phyloP scores from a whole-genome alignment of 2,113 vertebrate species.

The Phrynocephalus versicolor region DNA sequence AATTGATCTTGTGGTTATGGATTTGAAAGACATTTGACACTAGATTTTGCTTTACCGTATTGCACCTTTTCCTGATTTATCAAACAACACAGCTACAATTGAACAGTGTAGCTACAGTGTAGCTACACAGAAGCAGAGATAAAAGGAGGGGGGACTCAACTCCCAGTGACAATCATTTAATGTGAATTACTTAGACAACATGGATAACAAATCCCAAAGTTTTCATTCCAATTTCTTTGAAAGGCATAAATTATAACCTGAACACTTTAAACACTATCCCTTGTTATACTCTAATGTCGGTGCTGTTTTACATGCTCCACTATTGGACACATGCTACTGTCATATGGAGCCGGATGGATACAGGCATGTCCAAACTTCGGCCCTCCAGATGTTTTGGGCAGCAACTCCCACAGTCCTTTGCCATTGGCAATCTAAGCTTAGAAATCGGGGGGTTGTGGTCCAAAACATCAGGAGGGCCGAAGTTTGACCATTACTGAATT shows the following conservation, averaged over 20 bases:
- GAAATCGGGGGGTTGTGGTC: no score
- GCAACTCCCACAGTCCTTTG: no score
- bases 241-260: slow-evolving; percentile 8
- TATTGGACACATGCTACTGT: background rate
- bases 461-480: no score
- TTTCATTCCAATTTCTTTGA: slow-evolving; percentile 13
- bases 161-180: background rate
- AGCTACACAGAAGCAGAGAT: background rate
- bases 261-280: rapidly evolving
- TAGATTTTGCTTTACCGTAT: background rate
- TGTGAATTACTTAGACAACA: background rate
- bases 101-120: no score
- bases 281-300: background rate
- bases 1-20: rapidly evolving
- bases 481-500: no score
- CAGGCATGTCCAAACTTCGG: no score
- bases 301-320: background rate
- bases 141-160: background rate
- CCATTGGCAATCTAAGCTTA: no score
- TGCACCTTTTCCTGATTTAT: background rate
- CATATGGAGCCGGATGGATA: no score
- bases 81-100: background rate
- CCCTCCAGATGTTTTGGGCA: no score
- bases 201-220: slow-evolving; percentile 7
- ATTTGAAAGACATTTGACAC: background rate